phyloP scores from a whole-genome alignment of 2,888 invertebrate species.

The Stomorhina lunata region DNA sequence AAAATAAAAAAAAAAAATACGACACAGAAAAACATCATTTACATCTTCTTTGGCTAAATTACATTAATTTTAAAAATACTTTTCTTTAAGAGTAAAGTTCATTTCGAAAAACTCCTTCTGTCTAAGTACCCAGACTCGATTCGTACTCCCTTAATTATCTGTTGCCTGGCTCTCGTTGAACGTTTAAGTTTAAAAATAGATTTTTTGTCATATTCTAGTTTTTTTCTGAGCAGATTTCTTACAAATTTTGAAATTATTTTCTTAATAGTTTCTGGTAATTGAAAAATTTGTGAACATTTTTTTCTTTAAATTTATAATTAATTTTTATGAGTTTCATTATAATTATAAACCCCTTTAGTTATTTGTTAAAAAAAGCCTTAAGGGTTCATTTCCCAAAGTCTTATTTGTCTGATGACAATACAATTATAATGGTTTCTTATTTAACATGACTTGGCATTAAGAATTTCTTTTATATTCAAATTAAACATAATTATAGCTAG shows the following conservation, averaged over 20 bases:
- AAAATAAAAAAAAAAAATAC: background rate
- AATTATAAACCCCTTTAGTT: constrained; percentile 5
- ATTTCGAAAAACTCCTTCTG: constrained; percentile 46
- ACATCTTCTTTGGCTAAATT: constrained; percentile 55
- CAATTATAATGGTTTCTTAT: constrained; percentile 21
- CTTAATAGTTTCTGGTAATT: too few species aligned
- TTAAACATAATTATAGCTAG: background rate
- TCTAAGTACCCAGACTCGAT: background rate
- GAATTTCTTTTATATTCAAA: background rate
- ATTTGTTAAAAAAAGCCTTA: background rate
- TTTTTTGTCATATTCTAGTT: background rate
- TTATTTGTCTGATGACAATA: constrained; percentile 51
- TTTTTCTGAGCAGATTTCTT: too few species aligned
- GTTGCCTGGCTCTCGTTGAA: constrained; percentile 24
- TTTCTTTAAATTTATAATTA: too few species aligned
- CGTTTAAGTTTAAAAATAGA: constrained; percentile 44
- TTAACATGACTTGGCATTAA: constrained; percentile 44
- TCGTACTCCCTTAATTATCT: constrained; percentile 1
- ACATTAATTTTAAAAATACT: constrained; percentile 61
- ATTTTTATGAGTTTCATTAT: too few species aligned
- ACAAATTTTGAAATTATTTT: too few species aligned
- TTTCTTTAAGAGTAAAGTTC: constrained; percentile 64
- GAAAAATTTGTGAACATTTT: too few species aligned
- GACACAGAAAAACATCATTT: constrained; percentile 38
- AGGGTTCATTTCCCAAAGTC: constrained; percentile 20